These are phyloP conservation scores for Epicauta chinensis DNA, from an alignment of 1,140 invertebrate species.

Conservation along the genomic window DNA sequence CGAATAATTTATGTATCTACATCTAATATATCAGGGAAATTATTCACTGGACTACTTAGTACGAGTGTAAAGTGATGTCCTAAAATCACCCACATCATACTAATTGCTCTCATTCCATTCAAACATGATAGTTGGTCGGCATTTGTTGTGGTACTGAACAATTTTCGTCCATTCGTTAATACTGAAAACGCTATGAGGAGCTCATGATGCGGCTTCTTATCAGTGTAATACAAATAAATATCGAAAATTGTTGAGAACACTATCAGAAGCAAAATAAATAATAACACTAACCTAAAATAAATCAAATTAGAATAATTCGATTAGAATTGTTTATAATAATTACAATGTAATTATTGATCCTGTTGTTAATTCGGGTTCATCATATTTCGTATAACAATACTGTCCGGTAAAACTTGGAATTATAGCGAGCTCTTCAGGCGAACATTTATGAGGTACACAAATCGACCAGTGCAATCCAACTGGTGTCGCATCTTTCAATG, in stretches of 20 bases:
- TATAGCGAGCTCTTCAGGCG: not conserved
- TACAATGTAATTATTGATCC: conserved; percentile 14
- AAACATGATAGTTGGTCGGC: conserved; percentile 43
- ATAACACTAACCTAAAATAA: not conserved
- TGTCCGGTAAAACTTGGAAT: not conserved
- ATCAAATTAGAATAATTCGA: not conserved
- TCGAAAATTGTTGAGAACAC: conserved; percentile 7
- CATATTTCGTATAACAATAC: conserved; percentile 9
- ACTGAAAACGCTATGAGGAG: conserved; percentile 39
- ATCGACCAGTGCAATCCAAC: not conserved
- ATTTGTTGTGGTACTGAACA: conserved; percentile 31
- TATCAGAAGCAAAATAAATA: conserved; percentile 7
- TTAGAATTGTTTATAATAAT: not conserved
- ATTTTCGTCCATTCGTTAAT: conserved; percentile 37
- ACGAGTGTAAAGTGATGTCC: conserved; percentile 46
- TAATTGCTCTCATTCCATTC: conserved; percentile 52
- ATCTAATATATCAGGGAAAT: not conserved
- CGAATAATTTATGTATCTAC: not conserved
- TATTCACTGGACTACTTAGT: not conserved
- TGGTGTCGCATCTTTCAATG: too few species aligned
- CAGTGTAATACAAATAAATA: not conserved
- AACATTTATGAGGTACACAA: conserved; percentile 7
- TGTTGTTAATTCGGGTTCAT: not conserved
- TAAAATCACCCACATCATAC: conserved; percentile 59
- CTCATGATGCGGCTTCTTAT: conserved; percentile 21